phyloP scores from a whole-genome alignment of 1,140 invertebrate genomes.

The Lucilia cuprina region DNA sequence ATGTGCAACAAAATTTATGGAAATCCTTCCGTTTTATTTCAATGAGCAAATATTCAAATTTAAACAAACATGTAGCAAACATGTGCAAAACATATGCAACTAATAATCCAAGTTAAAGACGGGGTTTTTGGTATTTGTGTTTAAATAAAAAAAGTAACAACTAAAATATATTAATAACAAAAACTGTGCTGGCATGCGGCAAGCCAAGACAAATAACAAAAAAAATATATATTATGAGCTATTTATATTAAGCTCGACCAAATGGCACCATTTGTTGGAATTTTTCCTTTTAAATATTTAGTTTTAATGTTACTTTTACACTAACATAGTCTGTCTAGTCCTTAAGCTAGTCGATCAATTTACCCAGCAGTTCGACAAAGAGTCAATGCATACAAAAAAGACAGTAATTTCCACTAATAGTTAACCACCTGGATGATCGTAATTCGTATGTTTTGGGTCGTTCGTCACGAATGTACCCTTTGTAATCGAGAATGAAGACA shows the following conservation, averaged over 20 bases:
- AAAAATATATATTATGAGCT: background rate
- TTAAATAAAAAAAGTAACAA: background rate
- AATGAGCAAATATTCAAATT: too few species aligned
- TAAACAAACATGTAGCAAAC: background rate
- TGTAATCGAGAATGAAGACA: too few species aligned
- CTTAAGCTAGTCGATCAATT: too few species aligned
- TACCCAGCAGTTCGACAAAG: too few species aligned
- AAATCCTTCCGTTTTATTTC: background rate
- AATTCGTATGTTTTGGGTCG: too few species aligned
- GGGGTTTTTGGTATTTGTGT: background rate
- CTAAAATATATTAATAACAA: too few species aligned
- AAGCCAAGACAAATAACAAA: background rate
- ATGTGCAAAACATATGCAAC: background rate
- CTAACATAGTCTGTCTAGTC: too few species aligned
- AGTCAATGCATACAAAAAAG: too few species aligned
- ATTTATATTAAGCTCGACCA: background rate
- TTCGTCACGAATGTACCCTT: too few species aligned
- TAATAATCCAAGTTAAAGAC: background rate
- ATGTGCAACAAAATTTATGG: background rate
- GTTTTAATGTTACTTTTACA: background rate
- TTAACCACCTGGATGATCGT: too few species aligned
- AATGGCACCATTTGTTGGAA: background rate
- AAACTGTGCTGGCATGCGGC: background rate
- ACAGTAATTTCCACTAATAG: too few species aligned
- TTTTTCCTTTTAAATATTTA: background rate